phyloP scores from a whole-genome alignment of 2,888 invertebrate species.

The Sinhomidia bicolor region DNA sequence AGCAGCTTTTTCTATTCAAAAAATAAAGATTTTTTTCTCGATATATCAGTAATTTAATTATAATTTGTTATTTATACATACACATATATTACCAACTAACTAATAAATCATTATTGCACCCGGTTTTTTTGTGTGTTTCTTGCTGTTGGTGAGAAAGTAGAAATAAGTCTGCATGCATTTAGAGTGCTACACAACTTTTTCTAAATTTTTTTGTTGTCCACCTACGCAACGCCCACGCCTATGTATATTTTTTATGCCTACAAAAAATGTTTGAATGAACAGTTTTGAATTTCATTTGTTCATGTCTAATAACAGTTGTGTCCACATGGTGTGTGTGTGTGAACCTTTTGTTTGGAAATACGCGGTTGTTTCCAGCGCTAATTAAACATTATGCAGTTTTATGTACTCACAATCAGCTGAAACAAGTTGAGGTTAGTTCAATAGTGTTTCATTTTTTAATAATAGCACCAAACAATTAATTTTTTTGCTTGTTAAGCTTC shows the following conservation, averaged over 20 bases:
- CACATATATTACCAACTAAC: neutral
- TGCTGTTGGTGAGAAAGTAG: no score
- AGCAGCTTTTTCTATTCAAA: neutral
- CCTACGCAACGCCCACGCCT: neutral
- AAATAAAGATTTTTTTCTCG: neutral
- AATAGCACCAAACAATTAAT: slow-evolving; percentile 46
- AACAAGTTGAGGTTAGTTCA: slow-evolving; percentile 15
- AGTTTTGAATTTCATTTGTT: no score
- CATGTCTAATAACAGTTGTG: no score
- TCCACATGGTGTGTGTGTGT: neutral
- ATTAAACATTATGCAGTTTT: neutral
- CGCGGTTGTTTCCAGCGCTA: neutral
- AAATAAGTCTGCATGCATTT: neutral
- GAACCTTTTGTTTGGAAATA: no score
- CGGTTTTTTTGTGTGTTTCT: neutral
- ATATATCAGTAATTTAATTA: neutral
- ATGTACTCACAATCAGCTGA: neutral
- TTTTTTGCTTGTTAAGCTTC: slow-evolving; percentile 2
- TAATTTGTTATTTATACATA: neutral
- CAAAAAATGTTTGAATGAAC: no score
- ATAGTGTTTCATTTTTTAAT: slow-evolving; percentile 22
- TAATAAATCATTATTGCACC: slow-evolving; percentile 26
- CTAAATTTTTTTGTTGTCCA: no score
- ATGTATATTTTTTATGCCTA: neutral
- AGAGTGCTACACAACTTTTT: no score